Percentiles rank a stretch among this genome's conserved stretches.
Conservation (phyloP, 2,888 invertebrate genomes). For the Philereme vetulata region DNA sequence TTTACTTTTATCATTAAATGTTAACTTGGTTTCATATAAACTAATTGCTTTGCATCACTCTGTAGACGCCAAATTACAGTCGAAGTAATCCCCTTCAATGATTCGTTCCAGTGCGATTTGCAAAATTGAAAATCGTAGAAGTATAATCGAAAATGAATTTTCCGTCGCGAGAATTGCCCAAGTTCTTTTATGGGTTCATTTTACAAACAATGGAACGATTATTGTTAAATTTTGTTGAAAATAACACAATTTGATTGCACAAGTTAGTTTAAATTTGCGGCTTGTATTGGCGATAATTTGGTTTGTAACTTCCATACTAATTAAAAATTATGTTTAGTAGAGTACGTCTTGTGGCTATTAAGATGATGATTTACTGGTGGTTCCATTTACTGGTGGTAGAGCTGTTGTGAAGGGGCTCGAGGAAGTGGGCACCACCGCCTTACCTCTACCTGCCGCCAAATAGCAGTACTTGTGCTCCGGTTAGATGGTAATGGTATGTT, state of each 20-base stretch:
- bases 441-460: no score
- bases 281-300: no score
- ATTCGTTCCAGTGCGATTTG: conserved; percentile 45
- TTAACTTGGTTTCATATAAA: not conserved
- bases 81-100: conserved; percentile 46
- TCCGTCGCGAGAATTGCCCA: conserved; percentile 29
- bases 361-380: no score
- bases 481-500: no score
- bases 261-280: not conserved
- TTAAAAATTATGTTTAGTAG: no score
- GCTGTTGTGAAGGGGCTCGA: no score
- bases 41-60: conserved; percentile 30
- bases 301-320: no score
- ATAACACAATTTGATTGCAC: not conserved
- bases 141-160: conserved; percentile 47
- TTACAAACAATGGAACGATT: conserved; percentile 18
- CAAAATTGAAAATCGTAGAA: conserved; percentile 51
- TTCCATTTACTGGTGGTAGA: no score
- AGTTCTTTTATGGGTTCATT: conserved; percentile 25
- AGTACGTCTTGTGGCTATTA: no score
- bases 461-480: no score
- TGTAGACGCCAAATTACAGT: conserved; percentile 40
- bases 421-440: no score
- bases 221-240: conserved; percentile 10
- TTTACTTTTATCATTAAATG: no score